Percentiles rank a stretch among this genome's conserved stretches.
phyloP scores from a whole-genome alignment of 2,888 invertebrate species.

The Latrodectus elegans region DNA sequence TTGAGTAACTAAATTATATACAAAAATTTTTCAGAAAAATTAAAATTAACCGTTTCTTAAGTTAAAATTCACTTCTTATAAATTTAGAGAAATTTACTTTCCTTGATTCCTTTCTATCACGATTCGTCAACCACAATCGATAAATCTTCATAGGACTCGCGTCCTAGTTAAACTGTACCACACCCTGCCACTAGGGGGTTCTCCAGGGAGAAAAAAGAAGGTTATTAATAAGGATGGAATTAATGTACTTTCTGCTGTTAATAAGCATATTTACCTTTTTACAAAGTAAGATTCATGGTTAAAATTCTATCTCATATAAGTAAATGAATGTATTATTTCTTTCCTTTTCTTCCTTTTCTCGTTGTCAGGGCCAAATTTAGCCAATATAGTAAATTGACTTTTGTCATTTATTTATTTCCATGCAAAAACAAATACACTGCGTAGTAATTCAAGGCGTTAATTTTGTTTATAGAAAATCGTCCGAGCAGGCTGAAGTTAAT shows the following conservation, averaged over 20 bases:
- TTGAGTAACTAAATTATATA: no score
- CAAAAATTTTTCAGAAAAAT: no score
- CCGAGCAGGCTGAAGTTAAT: slow-evolving; percentile 14
- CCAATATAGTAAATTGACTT: slow-evolving; percentile 44
- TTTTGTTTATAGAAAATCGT: slow-evolving; percentile 30
- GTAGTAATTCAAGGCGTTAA: slow-evolving; percentile 33
- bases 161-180: slow-evolving; percentile 35
- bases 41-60: no score
- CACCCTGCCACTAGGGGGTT: slow-evolving; percentile 60
- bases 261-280: slow-evolving; percentile 50
- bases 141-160: slow-evolving; percentile 33
- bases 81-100: no score
- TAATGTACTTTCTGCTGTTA: slow-evolving; percentile 48
- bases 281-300: slow-evolving; percentile 3
- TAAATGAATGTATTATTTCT: background rate
- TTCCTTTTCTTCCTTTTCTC: slow-evolving; percentile 9
- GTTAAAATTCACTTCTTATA: no score
- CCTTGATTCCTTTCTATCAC: no score
- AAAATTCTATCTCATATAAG: slow-evolving; percentile 19
- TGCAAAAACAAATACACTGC: slow-evolving; percentile 18
- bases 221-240: slow-evolving; percentile 56
- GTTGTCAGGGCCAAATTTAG: slow-evolving; percentile 7
- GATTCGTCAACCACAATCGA: slow-evolving; percentile 28
- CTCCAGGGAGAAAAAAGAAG: slow-evolving; percentile 35
- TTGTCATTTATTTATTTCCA: slow-evolving; percentile 30